Base-by-base conservation (phyloP, 2,888 invertebrate genomes). In the Drosophila kambysellisi region DNA sequence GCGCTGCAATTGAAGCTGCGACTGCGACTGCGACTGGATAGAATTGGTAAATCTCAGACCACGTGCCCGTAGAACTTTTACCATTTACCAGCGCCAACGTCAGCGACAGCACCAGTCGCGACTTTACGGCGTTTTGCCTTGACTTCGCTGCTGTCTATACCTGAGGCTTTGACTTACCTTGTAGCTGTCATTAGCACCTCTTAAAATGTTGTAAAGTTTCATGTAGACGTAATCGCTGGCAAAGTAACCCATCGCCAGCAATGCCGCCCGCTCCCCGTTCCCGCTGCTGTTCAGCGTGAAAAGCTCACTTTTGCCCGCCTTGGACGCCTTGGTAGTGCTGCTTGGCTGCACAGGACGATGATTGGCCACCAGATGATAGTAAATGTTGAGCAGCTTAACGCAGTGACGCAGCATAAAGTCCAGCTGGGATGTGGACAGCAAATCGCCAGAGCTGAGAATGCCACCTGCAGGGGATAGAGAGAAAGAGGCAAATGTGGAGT, bases 181-280 rank as follows among this genome's bases (percentile, higher is more conserved):
- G 93, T 98, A 97, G 94, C 97, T 98, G 35, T 96, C 95, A 93
- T 97, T 97, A 5, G 97, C 96, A 78, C 96, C 96, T 91, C 96
- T 96, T 65, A 98, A 92, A 61, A 95, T 95, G 68, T 97, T 97
- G 92, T 97, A 97, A 70, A 98, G 94, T 93, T 96, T 97, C 94
- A 97, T 95, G 92, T 98, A 98, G 92, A 97, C 96, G 0, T 97
- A 96, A 71, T 96, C 95, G 73, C 94, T 95, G 61, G 94, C 94
- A 93, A 96, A 96, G 88, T 95, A 95, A 1, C 96, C 96, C 56
- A 94, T 62, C 72, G 89, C 89, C 74, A 90, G 92, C 56, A 90
- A 77, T 58, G 87, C 64, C 52, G 90, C 84, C 76, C 87, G 65
- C 74, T 93, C 93, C 64, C 86, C 68, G 43, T 71, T 46, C 4